These are phyloP conservation scores for Agrotis segetum DNA, from an alignment of 2,888 invertebrate species.

Conservation along the genomic window DNA sequence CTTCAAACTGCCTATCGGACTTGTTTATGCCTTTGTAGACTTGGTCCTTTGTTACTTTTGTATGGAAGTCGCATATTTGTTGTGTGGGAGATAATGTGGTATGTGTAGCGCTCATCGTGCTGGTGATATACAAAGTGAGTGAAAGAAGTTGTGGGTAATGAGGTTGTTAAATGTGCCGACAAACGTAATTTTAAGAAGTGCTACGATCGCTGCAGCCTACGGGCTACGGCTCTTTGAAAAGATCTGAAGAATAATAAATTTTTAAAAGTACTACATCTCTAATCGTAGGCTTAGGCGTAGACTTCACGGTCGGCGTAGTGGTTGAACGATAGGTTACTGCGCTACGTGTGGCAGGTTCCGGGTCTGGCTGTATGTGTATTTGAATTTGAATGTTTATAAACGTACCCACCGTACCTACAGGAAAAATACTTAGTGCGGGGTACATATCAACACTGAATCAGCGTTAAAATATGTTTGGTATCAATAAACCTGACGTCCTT, in stretches of 20 bases:
- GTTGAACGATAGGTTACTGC: too few species aligned
- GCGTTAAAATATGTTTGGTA: background rate
- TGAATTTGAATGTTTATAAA: too few species aligned
- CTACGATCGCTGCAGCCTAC: background rate
- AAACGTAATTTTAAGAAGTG: slow-evolving; percentile 32
- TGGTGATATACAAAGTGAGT: slow-evolving; percentile 7
- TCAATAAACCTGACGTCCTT: slow-evolving; percentile 35
- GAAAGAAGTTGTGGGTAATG: slow-evolving; percentile 23
- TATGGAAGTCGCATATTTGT: slow-evolving; percentile 53
- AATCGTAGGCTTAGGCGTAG: background rate
- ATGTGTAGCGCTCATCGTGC: slow-evolving; percentile 11
- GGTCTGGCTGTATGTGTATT: too few species aligned
- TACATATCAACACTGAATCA: background rate
- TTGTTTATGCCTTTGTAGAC: slow-evolving; percentile 62
- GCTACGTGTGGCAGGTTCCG: too few species aligned
- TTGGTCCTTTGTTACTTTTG: slow-evolving; percentile 50
- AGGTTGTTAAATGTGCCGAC: slow-evolving; percentile 47
- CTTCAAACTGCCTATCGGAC: slow-evolving; percentile 65
- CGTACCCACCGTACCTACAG: too few species aligned
- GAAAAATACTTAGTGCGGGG: too few species aligned
- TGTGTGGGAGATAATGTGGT: slow-evolving; percentile 20
- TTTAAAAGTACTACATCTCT: background rate
- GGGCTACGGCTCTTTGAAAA: slow-evolving; percentile 9
- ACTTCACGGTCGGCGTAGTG: too few species aligned
- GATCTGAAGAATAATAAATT: slow-evolving; percentile 1